phyloP scores from a whole-genome alignment of 2,113 vertebrate species.

The Aramus guarauna region DNA sequence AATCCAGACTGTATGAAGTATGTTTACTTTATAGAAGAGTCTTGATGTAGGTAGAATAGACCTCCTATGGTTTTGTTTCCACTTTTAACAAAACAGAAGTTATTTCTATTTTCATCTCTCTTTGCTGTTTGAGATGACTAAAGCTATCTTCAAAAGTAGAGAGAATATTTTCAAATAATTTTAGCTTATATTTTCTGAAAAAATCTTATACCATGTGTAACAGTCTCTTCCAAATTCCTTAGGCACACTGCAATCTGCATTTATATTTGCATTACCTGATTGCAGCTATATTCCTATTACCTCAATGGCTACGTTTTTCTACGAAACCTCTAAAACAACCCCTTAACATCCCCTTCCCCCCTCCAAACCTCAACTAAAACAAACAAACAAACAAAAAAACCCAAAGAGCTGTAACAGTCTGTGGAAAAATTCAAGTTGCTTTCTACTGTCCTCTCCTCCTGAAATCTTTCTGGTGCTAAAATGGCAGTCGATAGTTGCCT shows the following conservation, averaged over 20 bases:
- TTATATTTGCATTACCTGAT: neutral
- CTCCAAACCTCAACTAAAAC: neutral
- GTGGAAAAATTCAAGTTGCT: neutral
- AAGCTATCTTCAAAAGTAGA: neutral
- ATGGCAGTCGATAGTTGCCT: neutral
- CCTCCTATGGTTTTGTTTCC: neutral
- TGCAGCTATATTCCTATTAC: neutral
- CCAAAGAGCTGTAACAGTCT: neutral
- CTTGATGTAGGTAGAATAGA: neutral
- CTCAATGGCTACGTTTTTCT: neutral
- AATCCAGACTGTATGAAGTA: neutral
- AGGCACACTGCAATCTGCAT: neutral
- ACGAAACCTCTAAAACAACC: neutral
- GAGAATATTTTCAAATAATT: neutral
- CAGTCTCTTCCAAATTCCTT: neutral
- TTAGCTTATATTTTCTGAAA: neutral
- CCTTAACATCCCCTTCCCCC: accelerated
- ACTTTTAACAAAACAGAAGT: neutral
- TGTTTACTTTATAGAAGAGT: neutral
- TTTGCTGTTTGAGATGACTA: neutral
- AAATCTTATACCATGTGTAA: neutral
- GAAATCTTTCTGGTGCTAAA: neutral
- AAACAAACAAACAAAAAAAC: neutral
- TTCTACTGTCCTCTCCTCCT: neutral
- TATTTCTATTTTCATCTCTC: neutral